phyloP scores from a whole-genome alignment of 2,888 invertebrate genomes.

The Emmelina monodactyla region DNA sequence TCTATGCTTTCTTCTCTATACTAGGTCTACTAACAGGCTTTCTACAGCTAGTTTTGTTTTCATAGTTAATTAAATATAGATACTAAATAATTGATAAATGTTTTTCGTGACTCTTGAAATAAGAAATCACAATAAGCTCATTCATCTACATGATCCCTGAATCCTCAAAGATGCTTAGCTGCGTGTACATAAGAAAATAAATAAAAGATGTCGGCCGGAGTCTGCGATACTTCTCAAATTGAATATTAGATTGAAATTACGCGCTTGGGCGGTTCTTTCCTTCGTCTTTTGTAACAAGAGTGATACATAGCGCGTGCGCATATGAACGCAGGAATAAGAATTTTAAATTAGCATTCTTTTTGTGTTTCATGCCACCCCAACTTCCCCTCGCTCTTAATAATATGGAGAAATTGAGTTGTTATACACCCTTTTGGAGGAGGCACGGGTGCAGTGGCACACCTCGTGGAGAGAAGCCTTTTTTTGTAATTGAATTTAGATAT shows the following conservation, averaged over 20 bases:
- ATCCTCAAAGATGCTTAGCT: slow-evolving; percentile 35
- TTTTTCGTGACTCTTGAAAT: not conserved
- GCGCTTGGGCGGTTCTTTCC: slow-evolving; percentile 54
- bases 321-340: slow-evolving; percentile 61
- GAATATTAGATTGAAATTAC: slow-evolving; percentile 66
- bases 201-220: slow-evolving; percentile 49
- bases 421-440: slow-evolving; percentile 59
- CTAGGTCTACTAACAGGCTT: too few relatives aligned
- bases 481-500: slow-evolving; percentile 67
- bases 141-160: slow-evolving; percentile 24
- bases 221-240: slow-evolving; percentile 56
- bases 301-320: slow-evolving; percentile 63
- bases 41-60: too few relatives aligned
- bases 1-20: too few relatives aligned
- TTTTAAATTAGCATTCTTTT: slow-evolving; percentile 67
- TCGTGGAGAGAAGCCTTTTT: slow-evolving; percentile 53
- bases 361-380: slow-evolving; percentile 51
- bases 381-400: slow-evolving; percentile 57
- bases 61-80: too few relatives aligned
- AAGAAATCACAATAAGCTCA: slow-evolving; percentile 7
- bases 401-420: slow-evolving; percentile 65
- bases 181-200: slow-evolving; percentile 45
- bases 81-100: too few relatives aligned
- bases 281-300: slow-evolving; percentile 55
- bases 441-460: slow-evolving; percentile 60